A percentile compares a stretch with the other conserved stretches of the same genome.
Conservation (phyloP, 1,140 invertebrate genomes). For the Penaeus vannamei region DNA sequence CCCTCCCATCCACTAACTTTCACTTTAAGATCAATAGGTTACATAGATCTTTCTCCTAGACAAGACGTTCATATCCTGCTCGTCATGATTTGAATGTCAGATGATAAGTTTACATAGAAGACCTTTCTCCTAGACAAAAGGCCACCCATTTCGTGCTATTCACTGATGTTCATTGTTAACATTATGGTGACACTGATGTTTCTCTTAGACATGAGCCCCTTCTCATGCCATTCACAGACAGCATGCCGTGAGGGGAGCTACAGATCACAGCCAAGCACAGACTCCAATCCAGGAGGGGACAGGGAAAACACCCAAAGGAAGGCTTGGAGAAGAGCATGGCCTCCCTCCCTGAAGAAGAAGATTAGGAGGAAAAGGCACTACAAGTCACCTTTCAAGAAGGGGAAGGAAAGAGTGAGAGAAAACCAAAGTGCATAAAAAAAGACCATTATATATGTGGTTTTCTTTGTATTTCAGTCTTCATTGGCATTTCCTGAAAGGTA, state of each 20-base stretch:
- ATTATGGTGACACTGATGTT: too few relatives aligned
- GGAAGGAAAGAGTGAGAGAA: conserved; percentile 37
- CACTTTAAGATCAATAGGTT: too few relatives aligned
- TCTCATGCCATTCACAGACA: background rate
- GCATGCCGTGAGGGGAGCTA: conserved; percentile 39
- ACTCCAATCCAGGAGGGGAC: conserved; percentile 7
- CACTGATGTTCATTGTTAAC: too few relatives aligned
- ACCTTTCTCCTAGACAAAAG: too few relatives aligned
- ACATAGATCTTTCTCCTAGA: too few relatives aligned
- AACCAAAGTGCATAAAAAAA: conserved; percentile 32
- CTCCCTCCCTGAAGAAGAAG: conserved; percentile 20
- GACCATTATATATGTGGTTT: conserved; percentile 34
- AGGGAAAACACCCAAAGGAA: conserved; percentile 44
- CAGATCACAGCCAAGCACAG: background rate
- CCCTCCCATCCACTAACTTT: too few relatives aligned
- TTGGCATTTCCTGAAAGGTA: conserved; percentile 69
- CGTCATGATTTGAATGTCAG: too few relatives aligned
- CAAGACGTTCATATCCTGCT: too few relatives aligned
- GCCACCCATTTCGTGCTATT: too few relatives aligned
- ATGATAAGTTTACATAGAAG: too few relatives aligned
- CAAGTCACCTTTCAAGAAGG: conserved; percentile 21
- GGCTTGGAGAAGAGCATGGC: conserved; percentile 24
- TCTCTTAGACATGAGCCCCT: too few relatives aligned
- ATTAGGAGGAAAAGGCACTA: conserved; percentile 36
- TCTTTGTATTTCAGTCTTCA: conserved; percentile 71